A percentile compares a stretch with the other conserved stretches of the same genome.
These are phyloP conservation scores for Linyphia triangularis DNA, from an alignment of 2,888 invertebrate genomes.

Conservation along the genomic window DNA sequence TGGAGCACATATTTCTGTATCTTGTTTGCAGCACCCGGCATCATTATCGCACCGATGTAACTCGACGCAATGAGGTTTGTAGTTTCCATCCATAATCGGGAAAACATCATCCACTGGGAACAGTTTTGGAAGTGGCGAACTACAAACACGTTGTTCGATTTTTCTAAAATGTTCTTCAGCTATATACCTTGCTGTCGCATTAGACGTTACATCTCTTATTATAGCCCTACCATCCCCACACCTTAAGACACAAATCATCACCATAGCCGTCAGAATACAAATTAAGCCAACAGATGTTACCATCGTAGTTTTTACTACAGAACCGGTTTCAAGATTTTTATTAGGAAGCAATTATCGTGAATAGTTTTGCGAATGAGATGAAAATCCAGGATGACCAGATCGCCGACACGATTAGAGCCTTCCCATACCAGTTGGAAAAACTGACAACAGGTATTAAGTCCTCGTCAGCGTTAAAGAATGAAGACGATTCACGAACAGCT, in stretches of 20 bases:
- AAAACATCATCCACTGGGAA: slow-evolving; percentile 26
- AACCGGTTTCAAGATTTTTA: background rate
- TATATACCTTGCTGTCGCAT: slow-evolving; percentile 26
- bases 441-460: too few species aligned
- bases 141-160: slow-evolving; percentile 24
- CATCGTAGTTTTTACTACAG: background rate
- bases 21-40: slow-evolving; percentile 47
- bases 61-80: slow-evolving; percentile 55
- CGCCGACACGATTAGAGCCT: background rate
- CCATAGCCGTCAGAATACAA: background rate
- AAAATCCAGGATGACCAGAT: background rate
- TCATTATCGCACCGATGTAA: slow-evolving; percentile 58
- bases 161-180: slow-evolving; percentile 15
- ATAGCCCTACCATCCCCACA: background rate
- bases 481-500: too few species aligned
- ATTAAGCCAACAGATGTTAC: background rate
- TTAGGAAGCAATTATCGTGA: background rate
- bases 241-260: background rate
- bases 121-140: slow-evolving; percentile 45
- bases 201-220: slow-evolving; percentile 22
- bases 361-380: background rate
- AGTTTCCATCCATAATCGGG: slow-evolving; percentile 32
- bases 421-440: too few species aligned
- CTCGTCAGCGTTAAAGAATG: too few species aligned
- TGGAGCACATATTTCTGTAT: slow-evolving; percentile 25